Base-by-base conservation (phyloP, 2,113 vertebrate genomes). In the Lophotis ruficrista region DNA sequence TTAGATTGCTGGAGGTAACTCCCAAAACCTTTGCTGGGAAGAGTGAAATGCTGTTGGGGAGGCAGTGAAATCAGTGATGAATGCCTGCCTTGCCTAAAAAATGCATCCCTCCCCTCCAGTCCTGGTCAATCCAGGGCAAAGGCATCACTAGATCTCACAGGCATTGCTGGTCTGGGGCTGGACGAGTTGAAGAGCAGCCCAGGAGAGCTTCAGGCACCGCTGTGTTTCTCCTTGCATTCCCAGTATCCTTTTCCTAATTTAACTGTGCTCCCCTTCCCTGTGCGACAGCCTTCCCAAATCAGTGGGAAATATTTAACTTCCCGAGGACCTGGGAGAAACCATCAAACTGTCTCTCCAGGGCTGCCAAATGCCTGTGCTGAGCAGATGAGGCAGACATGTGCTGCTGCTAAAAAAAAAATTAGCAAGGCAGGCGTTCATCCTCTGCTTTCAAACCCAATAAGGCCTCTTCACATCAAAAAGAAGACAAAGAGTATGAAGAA, bases 271-370 rank as follows among this genome's bases (percentile, higher is more conserved):
- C 37, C 71, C 41, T 69, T 80, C 56, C 50, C 28, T 25, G 10
- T 20, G n/a, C 1, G 3, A 50, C 57, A 73, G 24, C 25, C 23
- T 83, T 11, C 62, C 27, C 23, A 2, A 38, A 41, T 30, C 38
- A 41, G 11, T 60, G 60, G 50, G 51, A 88, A 94, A 93, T 58
- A 72, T 70, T 92, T 92, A 89, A 89, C 51, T 89, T 89, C 30
- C 43, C 12, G 5, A 83, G 76, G 38, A 86, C 43, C 7, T 1
- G 0, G 69, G 31, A 50, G 64, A 89, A 91, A 38, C 23, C 13
- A 35, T 31, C 13, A 22, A 61, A 51, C 66, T 50, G 21, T 24
- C 35, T 75, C 41, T 51, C 9, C 21, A 2, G 72, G 43, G 76
- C 89, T 94, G 79, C 79, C 79, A 88, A 70, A 80, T 51, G 43